Evolutionary conservation across 2,113 vertebrate species (phyloP), one percentile per base, ranked within the genome.

Genomic region (Pogonocichla stellata): DNA sequence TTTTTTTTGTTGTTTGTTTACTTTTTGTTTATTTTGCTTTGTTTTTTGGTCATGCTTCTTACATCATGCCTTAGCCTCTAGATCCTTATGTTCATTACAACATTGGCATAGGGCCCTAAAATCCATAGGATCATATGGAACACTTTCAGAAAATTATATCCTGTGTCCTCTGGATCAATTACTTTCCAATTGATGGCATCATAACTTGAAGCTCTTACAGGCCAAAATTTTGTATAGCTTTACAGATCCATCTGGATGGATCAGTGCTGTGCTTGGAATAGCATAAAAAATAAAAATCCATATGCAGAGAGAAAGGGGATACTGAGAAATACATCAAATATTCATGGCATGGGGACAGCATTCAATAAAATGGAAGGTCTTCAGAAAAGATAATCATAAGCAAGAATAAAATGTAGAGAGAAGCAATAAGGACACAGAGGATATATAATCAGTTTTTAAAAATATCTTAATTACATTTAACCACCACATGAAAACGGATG

Each of bases 371-470:
- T 3, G 14, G 19, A 62, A 50, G 7, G 22, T 22, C 26, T 82
- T 60, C 22, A 75, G 12, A 79, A 33, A 50, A 2, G 25, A 3
- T 7, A 5, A 11, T 5, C 2, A 23, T 38, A 9, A 31, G 5
- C 54, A 58, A 34, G 33, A 45, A 33, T 6, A 69, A 88, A 72
- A 17, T 9, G 5, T 3, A 75, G 19, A 71, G 16, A 71, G 9
- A 33, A 82, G 16, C 13, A 42, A 33, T 36, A 74, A 47, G 3
- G 18, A 64, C 34, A 53, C 22, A 60, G 4, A 10, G 4, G 2
- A 72, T 24, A 72, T 28, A 33, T 22, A 6, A 60, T 14, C 3
- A 28, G 5, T 0, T 26, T 50, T 50, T 50, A 16, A 0, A 10
- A 66, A 3, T 62, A 54, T 31, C 34, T 70, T 34, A 17, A n/a